phyloP scores from a whole-genome alignment of 1,140 invertebrate genomes.

The Steinernema feltiae region DNA sequence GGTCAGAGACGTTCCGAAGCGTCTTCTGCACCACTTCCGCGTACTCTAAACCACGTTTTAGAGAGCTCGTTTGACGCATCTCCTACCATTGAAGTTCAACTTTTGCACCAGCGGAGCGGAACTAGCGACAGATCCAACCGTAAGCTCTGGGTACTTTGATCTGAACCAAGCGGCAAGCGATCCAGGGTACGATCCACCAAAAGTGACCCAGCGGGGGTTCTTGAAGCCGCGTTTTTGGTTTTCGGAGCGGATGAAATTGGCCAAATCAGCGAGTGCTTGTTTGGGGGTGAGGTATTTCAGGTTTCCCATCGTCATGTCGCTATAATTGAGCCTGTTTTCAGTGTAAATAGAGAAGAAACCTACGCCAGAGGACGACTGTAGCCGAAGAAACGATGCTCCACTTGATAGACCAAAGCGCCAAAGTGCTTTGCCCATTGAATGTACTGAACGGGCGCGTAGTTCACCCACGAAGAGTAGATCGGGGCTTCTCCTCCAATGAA shows the following conservation, averaged over 20 bases:
- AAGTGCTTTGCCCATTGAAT: constrained; percentile 73
- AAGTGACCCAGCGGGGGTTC: constrained; percentile 75
- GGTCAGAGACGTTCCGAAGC: constrained; percentile 18
- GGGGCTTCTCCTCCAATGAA: constrained; percentile 68
- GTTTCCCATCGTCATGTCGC: constrained; percentile 40
- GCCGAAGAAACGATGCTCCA: constrained; percentile 90
- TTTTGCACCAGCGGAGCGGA: constrained; percentile 78
- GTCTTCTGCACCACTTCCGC: constrained; percentile 28
- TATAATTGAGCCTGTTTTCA: constrained; percentile 11
- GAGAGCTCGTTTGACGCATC: neutral
- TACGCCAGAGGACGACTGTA: constrained; percentile 73
- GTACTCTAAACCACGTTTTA: constrained; percentile 29
- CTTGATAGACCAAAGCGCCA: constrained; percentile 73
- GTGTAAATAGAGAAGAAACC: constrained; percentile 13
- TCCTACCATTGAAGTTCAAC: constrained; percentile 67
- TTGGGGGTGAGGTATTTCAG: constrained; percentile 45
- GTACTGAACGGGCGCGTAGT: constrained; percentile 50
- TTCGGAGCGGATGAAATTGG: constrained; percentile 41
- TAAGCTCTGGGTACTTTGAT: constrained; percentile 79
- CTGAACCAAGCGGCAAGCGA: constrained; percentile 77
- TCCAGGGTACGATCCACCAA: constrained; percentile 77
- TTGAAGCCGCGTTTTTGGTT: constrained; percentile 33
- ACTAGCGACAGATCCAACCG: constrained; percentile 74
- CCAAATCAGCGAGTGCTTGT: constrained; percentile 49
- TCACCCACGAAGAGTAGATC: constrained; percentile 12